phyloP scores from a whole-genome alignment of 2,888 invertebrate genomes.

The Cantharis nigra region DNA sequence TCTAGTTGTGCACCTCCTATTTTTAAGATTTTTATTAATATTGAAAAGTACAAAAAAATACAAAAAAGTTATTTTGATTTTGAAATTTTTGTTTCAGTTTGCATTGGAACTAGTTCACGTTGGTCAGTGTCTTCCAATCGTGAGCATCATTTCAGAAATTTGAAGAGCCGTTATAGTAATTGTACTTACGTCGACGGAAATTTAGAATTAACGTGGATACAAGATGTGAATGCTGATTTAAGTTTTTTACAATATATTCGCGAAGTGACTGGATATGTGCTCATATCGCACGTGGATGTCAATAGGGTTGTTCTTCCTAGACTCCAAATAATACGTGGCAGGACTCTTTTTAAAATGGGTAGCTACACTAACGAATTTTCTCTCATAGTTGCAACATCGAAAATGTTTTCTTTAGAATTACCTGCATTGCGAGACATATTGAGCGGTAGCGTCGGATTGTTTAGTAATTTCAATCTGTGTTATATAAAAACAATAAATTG shows the following conservation, averaged over 20 bases:
- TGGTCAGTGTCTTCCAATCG: constrained; percentile 92
- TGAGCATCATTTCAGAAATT: constrained; percentile 90
- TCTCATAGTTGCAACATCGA: constrained; percentile 83
- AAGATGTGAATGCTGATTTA: constrained; percentile 83
- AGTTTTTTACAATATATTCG: constrained; percentile 91
- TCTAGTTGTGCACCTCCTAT: too few relatives aligned
- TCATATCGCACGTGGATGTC: constrained; percentile 91
- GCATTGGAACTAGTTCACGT: constrained; percentile 92
- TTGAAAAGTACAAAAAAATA: too few relatives aligned
- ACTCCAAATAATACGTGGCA: constrained; percentile 91
- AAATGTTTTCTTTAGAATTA: constrained; percentile 84
- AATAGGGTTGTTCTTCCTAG: constrained; percentile 81
- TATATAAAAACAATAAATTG: constrained; percentile 91
- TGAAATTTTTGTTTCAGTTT: constrained; percentile 74
- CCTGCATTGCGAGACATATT: constrained; percentile 89
- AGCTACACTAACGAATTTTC: constrained; percentile 83
- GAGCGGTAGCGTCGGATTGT: constrained; percentile 88
- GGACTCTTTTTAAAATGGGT: constrained; percentile 85
- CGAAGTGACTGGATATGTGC: constrained; percentile 94
- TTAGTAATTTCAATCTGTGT: constrained; percentile 93
- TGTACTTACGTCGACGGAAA: constrained; percentile 99
- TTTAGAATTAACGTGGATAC: constrained; percentile 94
- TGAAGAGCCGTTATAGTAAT: constrained; percentile 93
- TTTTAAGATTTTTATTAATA: too few relatives aligned
- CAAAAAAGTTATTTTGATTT: not conserved